Percentiles rank a stretch among this genome's conserved stretches.
Conservation (phyloP, 37 sponge, comb jelly and placozoan species). For the Tethya wilhelma region DNA sequence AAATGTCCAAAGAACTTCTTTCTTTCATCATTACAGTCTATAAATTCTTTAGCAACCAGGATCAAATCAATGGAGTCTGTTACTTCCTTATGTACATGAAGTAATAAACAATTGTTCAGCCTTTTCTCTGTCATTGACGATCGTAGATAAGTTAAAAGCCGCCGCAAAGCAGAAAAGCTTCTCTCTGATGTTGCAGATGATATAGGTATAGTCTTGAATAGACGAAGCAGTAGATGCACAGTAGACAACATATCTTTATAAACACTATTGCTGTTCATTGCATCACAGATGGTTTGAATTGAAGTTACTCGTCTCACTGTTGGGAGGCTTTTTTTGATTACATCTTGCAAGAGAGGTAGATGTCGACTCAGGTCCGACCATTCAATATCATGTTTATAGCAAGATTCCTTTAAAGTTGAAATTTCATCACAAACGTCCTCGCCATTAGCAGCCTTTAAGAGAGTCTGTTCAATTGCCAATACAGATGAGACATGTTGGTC, state of each 20-base stretch:
- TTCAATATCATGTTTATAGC: slow-evolving; percentile 52
- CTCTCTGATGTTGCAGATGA: slow-evolving; percentile 68
- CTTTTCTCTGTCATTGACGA: slow-evolving; percentile 67
- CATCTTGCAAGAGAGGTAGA: slow-evolving; percentile 45
- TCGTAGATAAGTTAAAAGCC: slow-evolving; percentile 51
- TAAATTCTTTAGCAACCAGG: slow-evolving; percentile 46
- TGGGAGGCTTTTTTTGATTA: slow-evolving; percentile 31
- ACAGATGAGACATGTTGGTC: slow-evolving; percentile 16
- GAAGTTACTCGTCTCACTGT: slow-evolving; percentile 47
- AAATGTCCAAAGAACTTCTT: slow-evolving; percentile 52
- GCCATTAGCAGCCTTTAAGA: slow-evolving; percentile 53
- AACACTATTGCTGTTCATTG: slow-evolving; percentile 40
- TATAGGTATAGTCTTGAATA: slow-evolving; percentile 67
- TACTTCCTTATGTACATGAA: slow-evolving; percentile 58
- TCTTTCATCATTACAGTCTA: slow-evolving; percentile 17
- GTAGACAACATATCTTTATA: slow-evolving; percentile 40
- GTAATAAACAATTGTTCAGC: slow-evolving; percentile 54
- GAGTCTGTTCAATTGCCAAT: slow-evolving; percentile 13
- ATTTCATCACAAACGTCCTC: slow-evolving; percentile 12
- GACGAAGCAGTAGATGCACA: slow-evolving; percentile 45
- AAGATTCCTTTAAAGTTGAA: slow-evolving; percentile 22
- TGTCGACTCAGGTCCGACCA: slow-evolving; percentile 36
- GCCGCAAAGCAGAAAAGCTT: slow-evolving; percentile 45
- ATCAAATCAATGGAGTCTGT: slow-evolving; percentile 35
- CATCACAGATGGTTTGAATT: slow-evolving; percentile 55